A percentile compares a stretch with the other conserved stretches of the same genome.
phyloP scores from a whole-genome alignment of 2,888 invertebrate genomes.

The Sinodicranocentrus sp. region DNA sequence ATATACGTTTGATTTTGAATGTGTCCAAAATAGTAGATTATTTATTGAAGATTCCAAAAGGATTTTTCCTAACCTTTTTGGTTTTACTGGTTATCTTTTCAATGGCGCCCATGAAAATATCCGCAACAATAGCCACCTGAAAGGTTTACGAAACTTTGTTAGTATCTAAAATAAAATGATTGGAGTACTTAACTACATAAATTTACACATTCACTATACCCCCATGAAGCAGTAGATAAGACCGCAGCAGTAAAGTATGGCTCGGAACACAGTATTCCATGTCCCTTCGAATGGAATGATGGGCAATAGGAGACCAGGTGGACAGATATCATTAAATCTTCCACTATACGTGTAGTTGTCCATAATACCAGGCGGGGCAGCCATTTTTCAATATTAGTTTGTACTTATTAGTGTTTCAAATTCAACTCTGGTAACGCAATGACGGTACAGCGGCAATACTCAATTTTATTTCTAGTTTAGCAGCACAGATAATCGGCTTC shows the following conservation, averaged over 20 bases:
- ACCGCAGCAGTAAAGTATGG: slow-evolving; percentile 79
- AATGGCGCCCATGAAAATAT: slow-evolving; percentile 82
- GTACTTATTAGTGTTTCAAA: too few relatives aligned
- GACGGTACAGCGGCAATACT: too few relatives aligned
- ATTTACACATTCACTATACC: too few relatives aligned
- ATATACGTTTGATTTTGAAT: too few relatives aligned
- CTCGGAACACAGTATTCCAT: slow-evolving; percentile 79
- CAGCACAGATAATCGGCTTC: too few relatives aligned
- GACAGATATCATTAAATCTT: slow-evolving; percentile 53
- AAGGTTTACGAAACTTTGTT: too few relatives aligned
- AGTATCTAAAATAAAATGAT: too few relatives aligned
- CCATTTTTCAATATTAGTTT: too few relatives aligned
- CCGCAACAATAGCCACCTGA: slow-evolving; percentile 82
- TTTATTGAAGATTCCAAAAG: too few relatives aligned
- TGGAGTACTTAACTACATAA: too few relatives aligned
- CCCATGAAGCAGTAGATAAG: slow-evolving; percentile 82
- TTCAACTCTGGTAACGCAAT: too few relatives aligned
- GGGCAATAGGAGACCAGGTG: slow-evolving; percentile 79
- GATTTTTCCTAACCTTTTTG: slow-evolving; percentile 78
- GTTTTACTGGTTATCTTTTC: slow-evolving; percentile 82
- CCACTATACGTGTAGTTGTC: slow-evolving; percentile 27
- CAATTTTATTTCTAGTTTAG: too few relatives aligned
- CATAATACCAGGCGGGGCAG: neutral
- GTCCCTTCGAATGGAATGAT: slow-evolving; percentile 79
- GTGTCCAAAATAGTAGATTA: neutral